phyloP scores from a whole-genome alignment of 2,888 invertebrate species.

The Lapara coniferarum region DNA sequence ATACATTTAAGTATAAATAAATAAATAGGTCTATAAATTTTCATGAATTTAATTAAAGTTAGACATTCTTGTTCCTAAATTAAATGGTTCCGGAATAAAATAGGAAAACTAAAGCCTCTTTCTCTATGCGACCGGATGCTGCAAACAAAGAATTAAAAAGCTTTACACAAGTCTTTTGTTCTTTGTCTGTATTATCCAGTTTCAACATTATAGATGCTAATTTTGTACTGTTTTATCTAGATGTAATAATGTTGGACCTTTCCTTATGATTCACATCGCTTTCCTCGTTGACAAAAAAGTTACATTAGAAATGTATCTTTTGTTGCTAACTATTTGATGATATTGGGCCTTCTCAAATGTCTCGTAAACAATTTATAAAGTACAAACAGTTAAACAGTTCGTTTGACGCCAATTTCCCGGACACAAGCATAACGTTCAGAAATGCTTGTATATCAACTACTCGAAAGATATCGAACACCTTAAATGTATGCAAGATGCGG shows the following conservation, averaged over 20 bases:
- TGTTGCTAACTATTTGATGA: not conserved
- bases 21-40: too few species aligned
- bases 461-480: not conserved
- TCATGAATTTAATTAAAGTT: not conserved
- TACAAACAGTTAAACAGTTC: not conserved
- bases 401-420: not conserved
- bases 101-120: not conserved
- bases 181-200: not conserved
- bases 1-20: too few species aligned
- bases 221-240: not conserved
- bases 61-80: not conserved
- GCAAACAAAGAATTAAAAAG: not conserved
- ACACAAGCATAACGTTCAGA: not conserved
- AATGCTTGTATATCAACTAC: not conserved
- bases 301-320: not conserved
- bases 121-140: conserved; percentile 3
- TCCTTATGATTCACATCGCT: too few species aligned
- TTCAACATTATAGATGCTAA: not conserved
- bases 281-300: not conserved
- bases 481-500: not conserved
- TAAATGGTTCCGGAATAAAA: not conserved
- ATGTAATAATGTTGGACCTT: too few species aligned
- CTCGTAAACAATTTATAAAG: not conserved
- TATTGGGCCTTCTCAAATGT: not conserved
- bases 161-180: conserved; percentile 7